These are phyloP conservation scores for Lithosia quadra DNA, from an alignment of 2,888 invertebrate genomes.

Conservation along the genomic window DNA sequence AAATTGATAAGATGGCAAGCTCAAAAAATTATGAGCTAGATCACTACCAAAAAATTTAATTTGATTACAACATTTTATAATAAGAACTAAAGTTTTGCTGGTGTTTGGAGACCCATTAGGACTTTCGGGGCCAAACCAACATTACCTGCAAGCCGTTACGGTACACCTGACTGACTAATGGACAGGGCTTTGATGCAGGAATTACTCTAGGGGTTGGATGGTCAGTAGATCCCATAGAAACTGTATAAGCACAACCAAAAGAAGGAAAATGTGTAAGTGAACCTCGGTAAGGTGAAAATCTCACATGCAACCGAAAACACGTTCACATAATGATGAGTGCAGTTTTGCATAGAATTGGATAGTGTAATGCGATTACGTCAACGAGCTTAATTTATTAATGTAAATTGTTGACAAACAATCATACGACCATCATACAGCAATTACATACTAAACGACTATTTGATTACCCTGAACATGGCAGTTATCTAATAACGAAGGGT, in stretches of 20 bases:
- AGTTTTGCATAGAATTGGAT: neutral
- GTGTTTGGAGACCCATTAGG: neutral
- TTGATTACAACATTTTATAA: neutral
- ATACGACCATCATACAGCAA: slow-evolving; percentile 15
- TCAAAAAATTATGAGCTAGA: neutral
- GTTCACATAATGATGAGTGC: neutral
- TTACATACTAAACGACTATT: slow-evolving; percentile 18
- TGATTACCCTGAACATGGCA: slow-evolving; percentile 11
- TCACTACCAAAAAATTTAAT: too few relatives aligned
- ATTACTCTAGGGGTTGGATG: too few relatives aligned
- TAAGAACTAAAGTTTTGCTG: neutral
- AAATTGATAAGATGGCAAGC: slow-evolving; percentile 59
- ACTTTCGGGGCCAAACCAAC: too few relatives aligned
- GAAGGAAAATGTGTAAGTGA: too few relatives aligned
- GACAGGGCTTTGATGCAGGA: neutral
- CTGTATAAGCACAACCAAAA: too few relatives aligned
- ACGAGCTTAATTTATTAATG: slow-evolving; percentile 10
- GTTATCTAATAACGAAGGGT: neutral
- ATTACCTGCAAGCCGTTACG: neutral
- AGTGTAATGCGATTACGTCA: neutral
- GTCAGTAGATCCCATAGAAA: too few relatives aligned
- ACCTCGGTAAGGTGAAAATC: too few relatives aligned
- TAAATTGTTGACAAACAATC: slow-evolving; percentile 19
- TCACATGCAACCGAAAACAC: slow-evolving; percentile 5
- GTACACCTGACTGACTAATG: neutral